These are phyloP conservation scores for Pristionchus exspectatus DNA, from an alignment of 2,888 invertebrate species.

Conservation along the genomic window DNA sequence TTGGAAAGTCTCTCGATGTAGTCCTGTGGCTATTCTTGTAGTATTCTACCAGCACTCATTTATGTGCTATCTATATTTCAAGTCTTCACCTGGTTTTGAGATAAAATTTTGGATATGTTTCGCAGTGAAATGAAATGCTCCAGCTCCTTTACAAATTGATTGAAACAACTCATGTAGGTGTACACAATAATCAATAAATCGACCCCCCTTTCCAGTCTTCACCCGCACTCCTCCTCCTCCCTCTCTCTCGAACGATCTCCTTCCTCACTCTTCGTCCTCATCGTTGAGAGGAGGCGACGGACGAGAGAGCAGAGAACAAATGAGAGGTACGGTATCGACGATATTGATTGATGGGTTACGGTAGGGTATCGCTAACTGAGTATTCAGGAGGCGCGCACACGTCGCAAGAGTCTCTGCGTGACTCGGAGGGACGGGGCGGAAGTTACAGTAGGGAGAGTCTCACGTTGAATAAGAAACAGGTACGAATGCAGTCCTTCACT, in stretches of 20 bases:
- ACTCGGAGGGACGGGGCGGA: background rate
- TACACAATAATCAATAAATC: background rate
- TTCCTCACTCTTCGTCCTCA: conserved; percentile 11
- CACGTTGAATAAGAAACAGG: conserved; percentile 23
- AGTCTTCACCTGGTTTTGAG: too few species aligned
- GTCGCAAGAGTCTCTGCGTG: conserved; percentile 31
- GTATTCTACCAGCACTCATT: too few species aligned
- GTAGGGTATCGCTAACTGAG: background rate
- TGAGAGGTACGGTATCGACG: background rate
- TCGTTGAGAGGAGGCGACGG: conserved; percentile 26
- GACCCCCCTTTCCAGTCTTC: background rate
- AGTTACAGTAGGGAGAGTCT: conserved; percentile 21
- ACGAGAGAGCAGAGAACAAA: conserved; percentile 3
- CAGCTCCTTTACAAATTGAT: too few species aligned
- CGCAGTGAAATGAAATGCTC: too few species aligned
- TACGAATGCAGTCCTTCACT: background rate
- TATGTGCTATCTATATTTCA: too few species aligned
- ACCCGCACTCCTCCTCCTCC: conserved; percentile 44
- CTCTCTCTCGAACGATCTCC: conserved; percentile 37
- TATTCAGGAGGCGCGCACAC: conserved; percentile 29
- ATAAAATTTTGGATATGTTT: too few species aligned
- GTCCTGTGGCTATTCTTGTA: too few species aligned
- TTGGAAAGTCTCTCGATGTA: too few species aligned
- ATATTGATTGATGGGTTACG: background rate
- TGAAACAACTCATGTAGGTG: too few species aligned